Evolutionary conservation across 2,797 vertebrate genomes (phyloP).

Genomic region (Triplophysa bombifrons): DNA sequence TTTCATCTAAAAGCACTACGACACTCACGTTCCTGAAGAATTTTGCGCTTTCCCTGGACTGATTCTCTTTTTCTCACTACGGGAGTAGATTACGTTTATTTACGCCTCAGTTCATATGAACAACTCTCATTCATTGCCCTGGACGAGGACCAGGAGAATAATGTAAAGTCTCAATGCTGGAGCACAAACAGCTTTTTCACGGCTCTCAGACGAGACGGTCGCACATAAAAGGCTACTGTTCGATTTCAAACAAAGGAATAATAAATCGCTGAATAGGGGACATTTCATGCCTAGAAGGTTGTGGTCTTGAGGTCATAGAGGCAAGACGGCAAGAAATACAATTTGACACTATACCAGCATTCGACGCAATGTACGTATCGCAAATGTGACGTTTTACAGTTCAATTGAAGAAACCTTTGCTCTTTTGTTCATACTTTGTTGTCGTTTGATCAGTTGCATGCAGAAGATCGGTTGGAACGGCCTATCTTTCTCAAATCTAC

Average conservation of each 20-base stretch:
- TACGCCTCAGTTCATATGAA: slow-evolving; percentile 54
- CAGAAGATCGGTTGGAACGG: no score
- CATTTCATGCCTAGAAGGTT: slow-evolving; percentile 5
- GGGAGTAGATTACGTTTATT: slow-evolving; percentile 56
- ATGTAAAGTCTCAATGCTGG: slow-evolving; percentile 40
- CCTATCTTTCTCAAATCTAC: slow-evolving; percentile 17
- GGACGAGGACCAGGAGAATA: slow-evolving; percentile 43
- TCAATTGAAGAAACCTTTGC: no score
- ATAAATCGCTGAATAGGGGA: slow-evolving; percentile 23
- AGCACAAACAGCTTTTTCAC: slow-evolving; percentile 34
- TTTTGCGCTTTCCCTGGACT: slow-evolving; percentile 17
- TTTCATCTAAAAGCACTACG: slow-evolving; percentile 31
- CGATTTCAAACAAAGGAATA: slow-evolving; percentile 38
- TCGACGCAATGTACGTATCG: not conserved
- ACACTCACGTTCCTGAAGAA: slow-evolving; percentile 4
- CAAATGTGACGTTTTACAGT: no score
- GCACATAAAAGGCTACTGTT: slow-evolving; percentile 42
- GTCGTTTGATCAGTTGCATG: no score
- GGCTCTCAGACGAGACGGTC: slow-evolving; percentile 11
- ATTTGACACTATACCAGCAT: not conserved
- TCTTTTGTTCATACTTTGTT: no score
- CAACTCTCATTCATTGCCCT: slow-evolving; percentile 53
- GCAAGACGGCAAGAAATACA: slow-evolving; percentile 1
- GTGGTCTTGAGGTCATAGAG: slow-evolving; percentile 3
- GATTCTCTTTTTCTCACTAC: slow-evolving; percentile 29